Evolutionary conservation across 2,113 vertebrate genomes (phyloP), one percentile per base, ranked within the genome.

Genomic region (Syngnathus scovelli): DNA sequence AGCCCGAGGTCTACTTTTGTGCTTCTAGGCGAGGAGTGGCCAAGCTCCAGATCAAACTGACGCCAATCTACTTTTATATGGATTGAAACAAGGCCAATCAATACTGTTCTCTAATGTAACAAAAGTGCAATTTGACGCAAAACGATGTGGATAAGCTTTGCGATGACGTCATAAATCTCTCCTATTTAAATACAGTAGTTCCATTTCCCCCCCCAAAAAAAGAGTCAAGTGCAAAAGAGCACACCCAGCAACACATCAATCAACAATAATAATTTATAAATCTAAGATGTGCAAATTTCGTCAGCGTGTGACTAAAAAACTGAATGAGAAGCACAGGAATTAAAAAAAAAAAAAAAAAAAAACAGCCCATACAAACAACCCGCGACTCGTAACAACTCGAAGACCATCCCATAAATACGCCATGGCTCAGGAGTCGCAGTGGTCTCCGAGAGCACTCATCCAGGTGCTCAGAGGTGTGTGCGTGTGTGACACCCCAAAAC

Each of bases 401-500:
- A 62, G 37, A 61, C 38, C 38, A 62, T 44, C 15, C 7, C n/a
- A 12, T 61, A 61, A 62, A 44, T 44, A 52, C 7, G 75, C 78
- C 80, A 77, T 73, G 70, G 77, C 77, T 72, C 75, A 78, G 68
- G 76, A 74, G 74, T 71, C 72, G 75, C 71, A 72, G 80, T 68
- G 71, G 76, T 86, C 69, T 78, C 75, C 63, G 15, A 66, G 61
- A 78, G 66, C 74, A 69, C 67, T 73, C 21, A 39, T 86, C 82
- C 77, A 85, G 87, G 87, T 87, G 89, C 79, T 85, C 80, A 66
- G 64, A 79, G 74, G 86, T 71, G 64, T 86, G 85, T 81, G 75
- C 80, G 65, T 71, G 64, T 86, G 85, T 81, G 75, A 89, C 76
- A 89, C 85, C 83, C 55, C 84, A 86, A 85, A 86, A 79, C 84